These are phyloP conservation scores for Antennarius maculatus DNA, from an alignment of 2,797 vertebrate species.

Conservation along the genomic window DNA sequence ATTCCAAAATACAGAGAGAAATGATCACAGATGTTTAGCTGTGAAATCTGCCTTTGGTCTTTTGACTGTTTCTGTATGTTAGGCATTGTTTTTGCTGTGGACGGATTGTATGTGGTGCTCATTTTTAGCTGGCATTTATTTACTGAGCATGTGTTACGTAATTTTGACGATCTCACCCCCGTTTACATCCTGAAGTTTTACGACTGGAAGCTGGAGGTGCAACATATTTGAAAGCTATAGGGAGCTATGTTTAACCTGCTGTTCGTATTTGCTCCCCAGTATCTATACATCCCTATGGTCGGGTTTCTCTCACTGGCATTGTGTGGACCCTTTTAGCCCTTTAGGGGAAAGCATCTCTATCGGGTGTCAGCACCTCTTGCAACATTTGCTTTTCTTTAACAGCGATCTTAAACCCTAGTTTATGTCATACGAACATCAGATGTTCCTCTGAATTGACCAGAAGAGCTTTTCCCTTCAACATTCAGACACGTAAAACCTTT, in stretches of 20 bases:
- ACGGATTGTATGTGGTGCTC: not conserved
- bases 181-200: not conserved
- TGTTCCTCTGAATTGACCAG: not conserved
- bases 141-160: constrained; percentile 23
- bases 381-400: not conserved
- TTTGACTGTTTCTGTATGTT: too few species aligned
- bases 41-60: too few species aligned
- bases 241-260: constrained; percentile 55
- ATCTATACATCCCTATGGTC: constrained; percentile 14
- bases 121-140: not conserved
- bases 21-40: too few species aligned
- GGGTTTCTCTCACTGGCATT: constrained; percentile 14
- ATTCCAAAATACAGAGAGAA: too few species aligned
- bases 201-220: not conserved
- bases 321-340: constrained; percentile 4
- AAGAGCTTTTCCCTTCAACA: not conserved
- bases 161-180: not conserved
- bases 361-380: constrained; percentile 10
- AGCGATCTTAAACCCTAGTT: constrained; percentile 1
- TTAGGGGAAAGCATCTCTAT: not conserved
- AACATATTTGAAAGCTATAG: constrained; percentile 54
- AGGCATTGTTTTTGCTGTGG: not conserved
- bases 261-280: constrained; percentile 38
- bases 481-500: not conserved
- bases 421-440: constrained; percentile 6